A percentile compares a stretch with the other conserved stretches of the same genome.
phyloP scores from a whole-genome alignment of 2,113 vertebrate species.

The Charina bottae region DNA sequence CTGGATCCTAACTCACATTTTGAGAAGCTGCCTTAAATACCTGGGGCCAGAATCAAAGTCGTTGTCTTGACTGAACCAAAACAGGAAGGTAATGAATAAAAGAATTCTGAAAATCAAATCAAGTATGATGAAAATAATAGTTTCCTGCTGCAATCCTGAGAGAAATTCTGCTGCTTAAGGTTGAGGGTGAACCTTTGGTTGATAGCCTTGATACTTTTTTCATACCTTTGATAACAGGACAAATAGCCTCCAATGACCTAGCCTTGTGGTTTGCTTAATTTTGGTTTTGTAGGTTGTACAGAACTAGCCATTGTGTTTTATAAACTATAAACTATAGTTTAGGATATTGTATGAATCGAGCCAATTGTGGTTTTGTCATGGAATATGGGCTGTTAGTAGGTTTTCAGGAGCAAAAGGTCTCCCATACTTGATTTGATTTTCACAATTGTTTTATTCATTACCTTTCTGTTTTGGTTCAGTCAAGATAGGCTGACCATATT shows the following conservation, averaged over 20 bases:
- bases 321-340: neutral
- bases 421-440: too few species aligned
- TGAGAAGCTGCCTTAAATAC: neutral
- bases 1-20: neutral
- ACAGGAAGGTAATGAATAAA: neutral
- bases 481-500: too few species aligned
- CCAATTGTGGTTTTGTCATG: neutral
- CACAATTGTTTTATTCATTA: too few species aligned
- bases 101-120: neutral
- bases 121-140: neutral
- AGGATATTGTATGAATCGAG: neutral
- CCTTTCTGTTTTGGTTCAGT: too few species aligned
- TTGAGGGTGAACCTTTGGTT: neutral
- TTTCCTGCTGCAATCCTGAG: neutral
- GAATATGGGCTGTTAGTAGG: neutral
- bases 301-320: neutral
- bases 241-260: neutral
- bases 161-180: neutral
- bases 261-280: neutral
- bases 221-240: neutral
- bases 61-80: neutral
- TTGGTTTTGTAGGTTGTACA: neutral
- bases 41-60: neutral
- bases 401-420: neutral
- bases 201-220: neutral